Conservation (phyloP, 1,140 invertebrate genomes). For the Homarus americanus region DNA sequence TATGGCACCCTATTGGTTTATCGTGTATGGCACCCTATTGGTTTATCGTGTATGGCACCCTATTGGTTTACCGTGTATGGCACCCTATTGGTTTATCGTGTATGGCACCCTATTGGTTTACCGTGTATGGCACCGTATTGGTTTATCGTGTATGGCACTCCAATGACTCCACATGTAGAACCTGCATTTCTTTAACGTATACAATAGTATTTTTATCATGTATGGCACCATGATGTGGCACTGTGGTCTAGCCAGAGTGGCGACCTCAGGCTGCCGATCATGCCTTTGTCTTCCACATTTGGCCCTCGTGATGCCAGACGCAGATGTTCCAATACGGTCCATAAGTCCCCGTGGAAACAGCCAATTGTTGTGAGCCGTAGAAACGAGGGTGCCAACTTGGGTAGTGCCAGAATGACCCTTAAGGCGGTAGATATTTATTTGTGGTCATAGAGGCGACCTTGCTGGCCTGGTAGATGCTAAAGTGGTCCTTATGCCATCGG, state of each 20-base stretch:
- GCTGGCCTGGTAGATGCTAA: neutral
- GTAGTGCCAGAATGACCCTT: neutral
- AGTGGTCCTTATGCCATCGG: conserved; percentile 5
- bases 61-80: too few species aligned
- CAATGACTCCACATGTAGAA: too few species aligned
- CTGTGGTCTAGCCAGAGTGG: neutral
- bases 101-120: too few species aligned
- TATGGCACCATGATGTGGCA: neutral
- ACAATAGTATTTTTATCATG: too few species aligned
- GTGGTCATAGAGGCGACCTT: neutral
- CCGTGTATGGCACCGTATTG: too few species aligned
- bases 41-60: too few species aligned
- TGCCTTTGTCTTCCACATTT: conserved; percentile 23
- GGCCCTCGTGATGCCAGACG: conserved; percentile 29
- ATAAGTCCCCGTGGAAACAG: neutral
- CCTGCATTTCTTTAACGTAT: too few species aligned
- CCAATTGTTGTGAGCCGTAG: neutral
- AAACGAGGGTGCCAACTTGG: neutral
- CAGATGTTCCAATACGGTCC: conserved; percentile 7
- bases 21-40: too few species aligned
- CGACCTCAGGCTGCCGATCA: neutral
- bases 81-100: too few species aligned
- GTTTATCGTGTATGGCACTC: too few species aligned
- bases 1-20: too few species aligned
- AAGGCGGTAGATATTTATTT: neutral